phyloP scores from a whole-genome alignment of 1,140 invertebrate genomes.

The Drosophila paulistorum region DNA sequence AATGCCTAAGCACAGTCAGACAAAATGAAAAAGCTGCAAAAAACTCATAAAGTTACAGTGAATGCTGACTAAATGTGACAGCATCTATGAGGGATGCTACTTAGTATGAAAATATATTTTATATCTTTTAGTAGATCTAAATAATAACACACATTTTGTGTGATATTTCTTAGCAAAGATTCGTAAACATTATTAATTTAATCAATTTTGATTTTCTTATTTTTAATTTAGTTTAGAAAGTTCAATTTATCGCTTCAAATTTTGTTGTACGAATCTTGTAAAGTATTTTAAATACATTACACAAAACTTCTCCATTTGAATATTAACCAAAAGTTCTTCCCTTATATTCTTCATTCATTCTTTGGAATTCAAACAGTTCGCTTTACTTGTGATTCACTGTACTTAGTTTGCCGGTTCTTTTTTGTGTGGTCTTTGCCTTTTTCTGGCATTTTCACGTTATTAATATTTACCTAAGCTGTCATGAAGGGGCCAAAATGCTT shows the following conservation, averaged over 20 bases:
- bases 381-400: constrained; percentile 15
- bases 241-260: too few relatives aligned
- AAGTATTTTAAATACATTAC: too few relatives aligned
- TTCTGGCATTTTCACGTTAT: constrained; percentile 48
- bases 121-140: too few relatives aligned
- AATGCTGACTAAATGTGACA: neutral
- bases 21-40: constrained; percentile 65
- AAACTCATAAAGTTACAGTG: constrained; percentile 17
- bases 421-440: constrained; percentile 5
- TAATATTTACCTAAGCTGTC: constrained; percentile 76
- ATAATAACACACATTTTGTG: too few relatives aligned
- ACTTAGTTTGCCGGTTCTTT: constrained; percentile 4
- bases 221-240: too few relatives aligned
- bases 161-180: too few relatives aligned
- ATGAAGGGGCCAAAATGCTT: constrained; percentile 23
- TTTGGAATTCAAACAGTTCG: neutral
- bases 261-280: too few relatives aligned
- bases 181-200: too few relatives aligned
- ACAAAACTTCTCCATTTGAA: too few relatives aligned
- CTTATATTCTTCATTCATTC: neutral
- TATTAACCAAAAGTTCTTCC: neutral
- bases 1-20: constrained; percentile 19
- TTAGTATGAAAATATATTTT: too few relatives aligned
- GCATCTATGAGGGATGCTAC: neutral
- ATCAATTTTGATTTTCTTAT: too few relatives aligned